Evolutionary conservation across 1,140 invertebrate genomes (phyloP).

Genomic region (Vanessa tameamea): DNA sequence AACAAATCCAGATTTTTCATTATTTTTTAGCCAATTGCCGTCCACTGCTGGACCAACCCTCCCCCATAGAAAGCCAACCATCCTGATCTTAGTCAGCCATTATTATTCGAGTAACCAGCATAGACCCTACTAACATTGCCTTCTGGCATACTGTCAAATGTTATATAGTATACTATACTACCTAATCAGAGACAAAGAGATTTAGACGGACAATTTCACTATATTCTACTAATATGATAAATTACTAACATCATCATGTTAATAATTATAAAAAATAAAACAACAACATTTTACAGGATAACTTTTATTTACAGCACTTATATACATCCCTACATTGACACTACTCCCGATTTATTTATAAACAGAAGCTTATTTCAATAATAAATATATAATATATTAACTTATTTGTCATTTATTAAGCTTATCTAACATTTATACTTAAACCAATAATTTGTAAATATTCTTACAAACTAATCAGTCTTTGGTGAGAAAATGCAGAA

Average conservation of each 20-base stretch:
- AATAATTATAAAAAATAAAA: not conserved
- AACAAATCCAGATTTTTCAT: too few relatives aligned
- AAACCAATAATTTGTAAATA: slow-evolving; percentile 15
- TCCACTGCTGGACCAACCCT: too few relatives aligned
- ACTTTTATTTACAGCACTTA: slow-evolving; percentile 58
- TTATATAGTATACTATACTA: too few relatives aligned
- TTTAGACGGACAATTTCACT: too few relatives aligned
- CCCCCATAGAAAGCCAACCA: too few relatives aligned
- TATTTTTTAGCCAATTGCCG: too few relatives aligned
- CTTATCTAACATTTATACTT: slow-evolving; percentile 15
- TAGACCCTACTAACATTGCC: too few relatives aligned
- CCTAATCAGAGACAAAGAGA: too few relatives aligned
- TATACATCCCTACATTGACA: slow-evolving; percentile 58
- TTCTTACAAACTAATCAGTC: slow-evolving; percentile 72
- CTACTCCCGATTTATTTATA: not conserved
- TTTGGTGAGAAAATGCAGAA: slow-evolving; percentile 66
- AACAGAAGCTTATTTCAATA: slow-evolving; percentile 17
- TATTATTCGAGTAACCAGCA: too few relatives aligned
- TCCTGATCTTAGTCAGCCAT: too few relatives aligned
- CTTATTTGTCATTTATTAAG: slow-evolving; percentile 47
- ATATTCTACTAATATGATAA: too few relatives aligned
- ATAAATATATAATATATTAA: slow-evolving; percentile 34
- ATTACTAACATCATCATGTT: not conserved
- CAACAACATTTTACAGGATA: slow-evolving; percentile 10
- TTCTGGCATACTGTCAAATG: too few relatives aligned